These are phyloP conservation scores for Botia kubotai DNA, from an alignment of 2,797 vertebrate genomes.

Conservation along the genomic window DNA sequence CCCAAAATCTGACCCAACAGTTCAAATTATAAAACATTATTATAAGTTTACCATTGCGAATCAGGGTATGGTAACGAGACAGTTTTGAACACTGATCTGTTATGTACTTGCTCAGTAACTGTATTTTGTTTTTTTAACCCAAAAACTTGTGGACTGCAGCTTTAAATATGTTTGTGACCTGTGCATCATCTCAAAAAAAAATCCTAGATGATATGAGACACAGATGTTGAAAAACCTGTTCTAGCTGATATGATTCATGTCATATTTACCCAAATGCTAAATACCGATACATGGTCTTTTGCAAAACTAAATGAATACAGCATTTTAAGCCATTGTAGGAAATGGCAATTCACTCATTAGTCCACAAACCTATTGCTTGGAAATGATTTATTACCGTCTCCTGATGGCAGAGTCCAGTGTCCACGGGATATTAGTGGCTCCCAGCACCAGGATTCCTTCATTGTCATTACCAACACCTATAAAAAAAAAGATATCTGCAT, in stretches of 20 bases:
- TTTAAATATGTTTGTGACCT: not conserved
- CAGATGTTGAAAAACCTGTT: slow-evolving; percentile 46
- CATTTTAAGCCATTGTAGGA: not conserved
- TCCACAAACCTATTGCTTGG: not conserved
- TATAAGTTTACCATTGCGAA: no score
- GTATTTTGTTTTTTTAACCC: no score
- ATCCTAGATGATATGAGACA: not conserved
- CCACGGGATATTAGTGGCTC: slow-evolving; percentile 99
- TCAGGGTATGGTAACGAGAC: no score
- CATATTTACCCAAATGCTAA: not conserved
- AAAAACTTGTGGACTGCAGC: not conserved
- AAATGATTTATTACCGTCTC: slow-evolving; percentile 82
- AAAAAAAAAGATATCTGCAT: slow-evolving; percentile 34
- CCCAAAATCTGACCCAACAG: no score
- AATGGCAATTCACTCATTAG: not conserved
- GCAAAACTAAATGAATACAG: not conserved
- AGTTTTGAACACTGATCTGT: no score
- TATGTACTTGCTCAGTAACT: no score
- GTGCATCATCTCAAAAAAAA: not conserved
- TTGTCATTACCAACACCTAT: slow-evolving; percentile 95
- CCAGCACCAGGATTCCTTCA: slow-evolving; percentile 96
- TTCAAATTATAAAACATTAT: no score
- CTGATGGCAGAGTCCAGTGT: slow-evolving; percentile 98
- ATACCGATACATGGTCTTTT: not conserved
- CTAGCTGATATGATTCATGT: slow-evolving; percentile 10